Evolutionary conservation across 2,113 vertebrate genomes (phyloP), one percentile per base, ranked within the genome.

Genomic region (Megaceryle torquata): DNA sequence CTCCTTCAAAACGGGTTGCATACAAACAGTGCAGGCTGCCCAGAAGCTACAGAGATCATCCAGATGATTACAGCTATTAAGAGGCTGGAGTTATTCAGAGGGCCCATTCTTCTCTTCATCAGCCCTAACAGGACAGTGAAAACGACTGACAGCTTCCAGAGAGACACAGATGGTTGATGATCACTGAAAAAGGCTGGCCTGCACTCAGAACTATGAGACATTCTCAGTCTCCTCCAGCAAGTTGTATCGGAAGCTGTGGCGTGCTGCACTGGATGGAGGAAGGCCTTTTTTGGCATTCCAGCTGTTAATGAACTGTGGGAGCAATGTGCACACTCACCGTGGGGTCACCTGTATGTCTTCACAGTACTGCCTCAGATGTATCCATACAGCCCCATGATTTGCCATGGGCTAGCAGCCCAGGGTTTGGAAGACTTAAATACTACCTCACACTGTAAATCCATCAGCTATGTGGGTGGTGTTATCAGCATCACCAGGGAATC

Each of bases 391-490:
- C 8, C 19, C 25, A 51, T 2, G 4, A 39, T 13, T 12, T 87
- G 50, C 48, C 15, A 28, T 20, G 11, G 26, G 33, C 17, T 74
- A 29, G 33, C 1, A 82, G 46, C 31, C 56, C 3, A 0, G 11
- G 6, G 20, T 82, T 44, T 48, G 37, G 26, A 75, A 57, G 41
- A 44, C 5, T 18, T 29, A 48, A 70, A 0, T 44, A 48, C 6
- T 44, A 67, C 5, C 11, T 21, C 16, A 44, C 0, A 0, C 3
- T 29, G 15, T 20, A 70, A 61, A 51, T 53, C 0, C 3, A 31
- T 46, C 74, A 53, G 37, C 15, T 54, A 22, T 9, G 46, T 1
- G 2, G 26, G 68, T 8, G 20, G 33, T 15, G 9, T 19, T 68
- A 79, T 7, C 57, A 6, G 5, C 39, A 81, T 29, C 4, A 0